These are phyloP conservation scores for Synanthedon tipuliformis DNA, from an alignment of 2,888 invertebrate species.

Conservation along the genomic window DNA sequence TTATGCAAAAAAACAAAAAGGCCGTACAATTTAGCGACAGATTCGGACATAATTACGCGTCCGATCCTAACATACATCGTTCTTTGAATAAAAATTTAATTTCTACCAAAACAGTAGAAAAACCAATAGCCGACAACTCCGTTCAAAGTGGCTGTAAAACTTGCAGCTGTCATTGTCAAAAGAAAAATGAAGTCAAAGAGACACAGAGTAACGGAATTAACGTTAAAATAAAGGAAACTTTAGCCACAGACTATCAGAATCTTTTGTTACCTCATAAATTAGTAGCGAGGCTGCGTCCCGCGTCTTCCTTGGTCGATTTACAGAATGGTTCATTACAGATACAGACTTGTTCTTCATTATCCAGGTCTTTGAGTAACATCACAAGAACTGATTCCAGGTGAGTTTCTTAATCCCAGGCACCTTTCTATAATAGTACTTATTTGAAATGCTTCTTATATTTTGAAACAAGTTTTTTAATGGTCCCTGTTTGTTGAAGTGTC, in stretches of 20 bases:
- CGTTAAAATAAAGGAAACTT: neutral
- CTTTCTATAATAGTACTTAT: no score
- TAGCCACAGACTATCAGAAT: constrained; percentile 17
- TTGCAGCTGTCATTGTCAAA: constrained; percentile 19
- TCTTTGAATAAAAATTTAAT: constrained; percentile 18
- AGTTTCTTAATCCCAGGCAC: no score
- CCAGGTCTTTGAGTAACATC: constrained; percentile 40
- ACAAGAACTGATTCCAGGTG: no score
- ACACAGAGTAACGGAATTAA: constrained; percentile 4
- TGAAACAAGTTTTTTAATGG: no score
- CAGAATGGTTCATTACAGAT: constrained; percentile 20
- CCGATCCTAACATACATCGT: constrained; percentile 49
- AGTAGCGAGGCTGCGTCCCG: constrained; percentile 40
- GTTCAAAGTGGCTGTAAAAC: constrained; percentile 9
- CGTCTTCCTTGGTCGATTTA: constrained; percentile 47
- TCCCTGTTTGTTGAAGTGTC: no score
- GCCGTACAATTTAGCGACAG: constrained; percentile 36
- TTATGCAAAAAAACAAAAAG: constrained; percentile 42
- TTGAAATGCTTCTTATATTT: no score
- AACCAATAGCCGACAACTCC: constrained; percentile 19
- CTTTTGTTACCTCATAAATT: constrained; percentile 36
- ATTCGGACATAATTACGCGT: constrained; percentile 33
- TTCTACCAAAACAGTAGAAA: constrained; percentile 19
- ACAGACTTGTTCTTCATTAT: constrained; percentile 23
- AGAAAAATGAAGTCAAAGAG: constrained; percentile 17